These are phyloP conservation scores for Druon quercuslanigerum DNA, from an alignment of 1,140 invertebrate species.

Conservation along the genomic window DNA sequence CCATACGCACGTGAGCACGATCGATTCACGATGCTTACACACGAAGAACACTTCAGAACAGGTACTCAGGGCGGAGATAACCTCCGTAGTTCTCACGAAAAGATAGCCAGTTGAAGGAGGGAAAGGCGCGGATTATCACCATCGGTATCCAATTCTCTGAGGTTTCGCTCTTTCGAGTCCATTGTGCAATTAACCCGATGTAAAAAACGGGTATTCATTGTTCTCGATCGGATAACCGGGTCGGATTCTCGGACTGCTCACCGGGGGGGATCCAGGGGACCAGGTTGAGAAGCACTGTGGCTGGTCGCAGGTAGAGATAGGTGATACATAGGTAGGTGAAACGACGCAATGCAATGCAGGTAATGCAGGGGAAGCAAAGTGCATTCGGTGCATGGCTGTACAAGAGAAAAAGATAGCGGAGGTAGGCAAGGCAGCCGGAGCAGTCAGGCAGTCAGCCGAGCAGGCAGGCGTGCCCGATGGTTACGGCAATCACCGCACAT, in stretches of 20 bases:
- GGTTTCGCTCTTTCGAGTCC: neutral
- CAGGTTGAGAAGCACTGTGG: slow-evolving; percentile 39
- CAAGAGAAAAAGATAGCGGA: slow-evolving; percentile 49
- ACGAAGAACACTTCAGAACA: neutral
- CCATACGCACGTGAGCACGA: slow-evolving; percentile 49
- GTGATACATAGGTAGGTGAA: slow-evolving; percentile 47
- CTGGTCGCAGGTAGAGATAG: slow-evolving; percentile 43
- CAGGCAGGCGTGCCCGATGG: slow-evolving; percentile 50
- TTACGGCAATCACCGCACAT: slow-evolving; percentile 56
- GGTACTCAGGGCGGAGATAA: neutral
- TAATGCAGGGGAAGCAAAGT: slow-evolving; percentile 51
- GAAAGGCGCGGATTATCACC: slow-evolving; percentile 17
- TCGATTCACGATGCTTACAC: slow-evolving; percentile 44
- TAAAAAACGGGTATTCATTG: slow-evolving; percentile 9
- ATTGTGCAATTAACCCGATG: neutral
- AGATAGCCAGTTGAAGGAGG: slow-evolving; percentile 32
- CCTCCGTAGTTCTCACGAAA: slow-evolving; percentile 47
- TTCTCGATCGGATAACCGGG: neutral
- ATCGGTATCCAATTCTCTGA: neutral
- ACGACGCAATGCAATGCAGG: slow-evolving; percentile 46
- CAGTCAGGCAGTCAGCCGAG: slow-evolving; percentile 37
- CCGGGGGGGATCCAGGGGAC: neutral
- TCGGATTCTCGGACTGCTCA: neutral
- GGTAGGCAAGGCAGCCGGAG: slow-evolving; percentile 45
- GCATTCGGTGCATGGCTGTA: slow-evolving; percentile 51